Evolutionary conservation across 2,113 vertebrate genomes (phyloP), one percentile per base, ranked within the genome.

Genomic region (Hiodon tergisus): DNA sequence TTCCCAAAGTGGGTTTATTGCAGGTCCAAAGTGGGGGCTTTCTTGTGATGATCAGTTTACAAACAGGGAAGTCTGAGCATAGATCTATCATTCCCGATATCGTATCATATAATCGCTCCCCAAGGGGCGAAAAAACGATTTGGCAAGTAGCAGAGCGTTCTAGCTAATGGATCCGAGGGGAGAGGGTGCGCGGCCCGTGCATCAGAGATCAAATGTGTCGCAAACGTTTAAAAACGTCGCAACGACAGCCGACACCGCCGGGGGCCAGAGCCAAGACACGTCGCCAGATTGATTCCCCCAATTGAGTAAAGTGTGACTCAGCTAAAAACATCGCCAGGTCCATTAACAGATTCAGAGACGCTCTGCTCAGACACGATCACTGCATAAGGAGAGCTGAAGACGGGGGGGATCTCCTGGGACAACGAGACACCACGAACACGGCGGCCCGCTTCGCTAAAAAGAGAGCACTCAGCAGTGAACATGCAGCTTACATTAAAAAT

Each of bases 141-240:
- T 81, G 74, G 77, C 70, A 74, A 53, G 72, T 31, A 65, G 46
- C 61, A 66, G 60, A 67, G 72, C 52, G 53, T 55, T 8, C 65
- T 59, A 52, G 59, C 59, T 78, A 74, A 71, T 61, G 62, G 72
- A 63, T 65, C 48, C 51, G 59, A 67, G 74, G 61, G 48, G 70
- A 17, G 52, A 69, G 59, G 52, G 75, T 47, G 46, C 52, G 77
- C 46, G 67, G 69, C 46, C 73, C 58, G 74, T 71, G 65, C 70
- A 81, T 79, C 76, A 76, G 77, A 78, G 77, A 81, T 78, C 77
- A 65, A 75, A 66, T 69, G 48, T 10, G 75, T 58, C 3, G 13
- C 4, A 6, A 46, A 59, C 53, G 74, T 59, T 63, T 67, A 54
- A 79, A 76, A 51, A 16, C 53, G 16, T n/a, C 53, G 69, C 58